phyloP scores from a whole-genome alignment of 2,888 invertebrate genomes.

The Harpagoxenus sublaevis region DNA sequence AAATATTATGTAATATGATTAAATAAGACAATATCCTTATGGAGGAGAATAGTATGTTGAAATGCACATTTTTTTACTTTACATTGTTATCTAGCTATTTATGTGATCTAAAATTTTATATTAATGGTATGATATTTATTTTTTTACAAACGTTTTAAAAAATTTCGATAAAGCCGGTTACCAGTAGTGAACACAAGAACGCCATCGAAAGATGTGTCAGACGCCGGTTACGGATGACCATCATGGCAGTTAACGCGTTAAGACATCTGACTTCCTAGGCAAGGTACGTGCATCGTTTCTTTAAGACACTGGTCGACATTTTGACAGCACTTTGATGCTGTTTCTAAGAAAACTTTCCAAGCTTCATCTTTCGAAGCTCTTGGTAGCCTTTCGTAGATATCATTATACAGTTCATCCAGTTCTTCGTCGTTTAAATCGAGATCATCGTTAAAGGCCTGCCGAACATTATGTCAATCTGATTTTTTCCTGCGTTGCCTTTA shows the following conservation, averaged over 20 bases:
- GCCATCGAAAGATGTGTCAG: background rate
- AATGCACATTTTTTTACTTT: background rate
- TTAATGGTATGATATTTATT: background rate
- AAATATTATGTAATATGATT: background rate
- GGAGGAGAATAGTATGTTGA: background rate
- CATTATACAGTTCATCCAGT: slow-evolving; percentile 69
- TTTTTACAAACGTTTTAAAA: background rate
- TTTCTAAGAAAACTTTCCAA: slow-evolving; percentile 51
- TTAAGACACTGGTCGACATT: slow-evolving; percentile 60
- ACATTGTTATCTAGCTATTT: background rate
- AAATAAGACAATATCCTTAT: background rate
- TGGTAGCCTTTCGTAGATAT: slow-evolving; percentile 66
- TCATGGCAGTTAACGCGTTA: background rate
- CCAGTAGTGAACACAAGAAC: background rate
- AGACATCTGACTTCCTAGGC: slow-evolving; percentile 9
- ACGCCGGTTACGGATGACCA: background rate
- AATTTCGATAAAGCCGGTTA: background rate
- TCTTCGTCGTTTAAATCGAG: slow-evolving; percentile 56
- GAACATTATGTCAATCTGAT: slow-evolving; percentile 19
- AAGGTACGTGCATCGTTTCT: slow-evolving; percentile 32
- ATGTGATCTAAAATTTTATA: background rate
- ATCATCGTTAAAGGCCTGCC: slow-evolving; percentile 15
- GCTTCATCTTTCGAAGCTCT: slow-evolving; percentile 63
- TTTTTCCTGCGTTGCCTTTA: background rate
- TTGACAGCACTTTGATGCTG: slow-evolving; percentile 70